These are phyloP conservation scores for Callocephalon fimbriatum DNA, from an alignment of 2,113 vertebrate species.

Conservation along the genomic window DNA sequence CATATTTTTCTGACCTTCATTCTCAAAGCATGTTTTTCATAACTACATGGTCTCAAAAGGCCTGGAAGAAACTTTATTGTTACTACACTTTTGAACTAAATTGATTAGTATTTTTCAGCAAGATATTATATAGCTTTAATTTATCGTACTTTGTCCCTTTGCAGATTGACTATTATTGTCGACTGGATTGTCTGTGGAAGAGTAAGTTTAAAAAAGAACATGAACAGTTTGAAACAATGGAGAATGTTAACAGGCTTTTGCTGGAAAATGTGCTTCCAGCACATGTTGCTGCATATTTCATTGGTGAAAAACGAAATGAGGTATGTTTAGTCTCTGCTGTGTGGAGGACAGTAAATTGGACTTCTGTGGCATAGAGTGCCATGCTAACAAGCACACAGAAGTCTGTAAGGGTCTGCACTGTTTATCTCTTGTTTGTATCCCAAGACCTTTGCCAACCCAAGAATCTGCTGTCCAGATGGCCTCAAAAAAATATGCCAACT, in stretches of 20 bases:
- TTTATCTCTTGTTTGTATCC: background rate
- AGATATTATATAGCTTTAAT: background rate
- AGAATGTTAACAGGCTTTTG: constrained; percentile 95
- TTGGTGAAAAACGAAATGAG: constrained; percentile 96
- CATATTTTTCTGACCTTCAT: background rate
- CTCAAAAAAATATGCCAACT: background rate
- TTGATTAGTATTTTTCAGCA: background rate
- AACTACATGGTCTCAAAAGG: background rate
- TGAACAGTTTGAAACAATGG: constrained; percentile 96
- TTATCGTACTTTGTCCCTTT: background rate
- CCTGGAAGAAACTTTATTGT: background rate
- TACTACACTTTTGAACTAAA: background rate
- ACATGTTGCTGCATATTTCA: constrained; percentile 93
- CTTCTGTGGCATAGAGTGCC: background rate
- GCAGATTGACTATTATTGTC: constrained; percentile 93
- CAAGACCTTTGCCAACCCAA: background rate
- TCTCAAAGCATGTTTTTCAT: background rate
- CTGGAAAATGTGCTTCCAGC: constrained; percentile 97
- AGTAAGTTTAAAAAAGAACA: constrained; percentile 95
- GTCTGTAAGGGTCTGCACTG: background rate
- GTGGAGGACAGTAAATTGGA: background rate
- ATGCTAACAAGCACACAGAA: background rate
- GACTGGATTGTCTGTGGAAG: constrained; percentile 93
- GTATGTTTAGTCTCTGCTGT: constrained; percentile 55
- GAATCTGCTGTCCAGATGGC: background rate